Conservation (phyloP, 2,888 invertebrate genomes). For the Drosophila neonasuta region DNA sequence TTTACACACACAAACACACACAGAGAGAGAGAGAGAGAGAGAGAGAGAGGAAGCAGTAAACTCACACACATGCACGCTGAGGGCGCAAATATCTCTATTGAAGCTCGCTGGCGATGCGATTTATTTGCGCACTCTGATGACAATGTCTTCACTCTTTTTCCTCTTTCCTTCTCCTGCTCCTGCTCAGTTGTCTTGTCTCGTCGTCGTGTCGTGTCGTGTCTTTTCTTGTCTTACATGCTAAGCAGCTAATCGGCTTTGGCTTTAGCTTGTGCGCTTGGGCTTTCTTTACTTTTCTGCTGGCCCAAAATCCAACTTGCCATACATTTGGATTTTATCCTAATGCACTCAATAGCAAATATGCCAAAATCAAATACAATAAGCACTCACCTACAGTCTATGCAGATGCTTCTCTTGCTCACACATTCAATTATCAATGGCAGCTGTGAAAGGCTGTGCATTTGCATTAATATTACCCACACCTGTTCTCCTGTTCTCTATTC, state of each 20-base stretch:
- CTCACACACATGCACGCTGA: slow-evolving; percentile 23
- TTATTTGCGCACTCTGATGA: slow-evolving; percentile 55
- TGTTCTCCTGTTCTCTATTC: neutral
- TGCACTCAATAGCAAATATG: slow-evolving; percentile 44
- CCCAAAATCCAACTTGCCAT: slow-evolving; percentile 24
- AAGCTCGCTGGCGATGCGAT: slow-evolving; percentile 49
- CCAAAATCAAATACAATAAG: neutral
- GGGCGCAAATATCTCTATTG: slow-evolving; percentile 46
- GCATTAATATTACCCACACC: slow-evolving; percentile 13
- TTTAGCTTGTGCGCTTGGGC: slow-evolving; percentile 5
- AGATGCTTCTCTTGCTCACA: neutral
- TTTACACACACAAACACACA: slow-evolving; percentile 6
- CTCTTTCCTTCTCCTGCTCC: neutral
- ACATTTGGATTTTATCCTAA: slow-evolving; percentile 40
- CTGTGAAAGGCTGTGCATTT: slow-evolving; percentile 15
- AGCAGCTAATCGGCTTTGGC: slow-evolving; percentile 68
- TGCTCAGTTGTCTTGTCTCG: slow-evolving; percentile 29
- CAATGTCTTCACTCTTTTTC: slow-evolving; percentile 25
- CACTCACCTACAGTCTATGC: neutral
- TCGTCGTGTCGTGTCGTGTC: slow-evolving; percentile 39
- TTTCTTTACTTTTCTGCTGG: slow-evolving; percentile 24
- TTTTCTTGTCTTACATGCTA: slow-evolving; percentile 54
- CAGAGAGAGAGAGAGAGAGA: no score
- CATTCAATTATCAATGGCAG: slow-evolving; percentile 23
- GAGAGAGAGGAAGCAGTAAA: neutral